Conservation (phyloP, 2,888 invertebrate genomes). For the Desoria tigrina region DNA sequence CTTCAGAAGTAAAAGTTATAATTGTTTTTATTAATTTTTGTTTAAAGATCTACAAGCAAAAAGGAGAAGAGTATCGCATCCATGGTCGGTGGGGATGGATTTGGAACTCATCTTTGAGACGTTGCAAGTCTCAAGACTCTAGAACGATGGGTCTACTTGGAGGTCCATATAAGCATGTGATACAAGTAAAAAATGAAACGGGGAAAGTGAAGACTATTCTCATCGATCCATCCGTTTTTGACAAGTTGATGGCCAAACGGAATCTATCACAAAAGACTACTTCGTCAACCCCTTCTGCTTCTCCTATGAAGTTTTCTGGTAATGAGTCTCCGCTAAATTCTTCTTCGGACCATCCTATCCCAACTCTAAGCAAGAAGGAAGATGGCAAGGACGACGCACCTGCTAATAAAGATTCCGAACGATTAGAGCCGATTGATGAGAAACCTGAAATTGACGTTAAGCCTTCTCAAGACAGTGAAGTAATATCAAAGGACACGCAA, state of each 20-base stretch:
- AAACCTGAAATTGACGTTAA: not conserved
- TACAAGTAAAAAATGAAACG: constrained; percentile 65
- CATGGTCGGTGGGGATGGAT: constrained; percentile 98
- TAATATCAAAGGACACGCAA: no score
- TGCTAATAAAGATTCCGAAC: constrained; percentile 2
- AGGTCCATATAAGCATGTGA: constrained; percentile 74
- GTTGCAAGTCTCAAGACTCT: constrained; percentile 60
- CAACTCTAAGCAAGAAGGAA: constrained; percentile 53
- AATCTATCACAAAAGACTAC: constrained; percentile 54
- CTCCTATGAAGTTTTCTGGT: constrained; percentile 40
- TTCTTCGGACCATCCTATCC: constrained; percentile 55
- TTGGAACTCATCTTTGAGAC: constrained; percentile 72
- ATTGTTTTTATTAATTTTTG: not conserved
- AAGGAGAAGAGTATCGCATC: constrained; percentile 95
- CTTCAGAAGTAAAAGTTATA: not conserved
- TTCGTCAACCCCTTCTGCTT: constrained; percentile 4
- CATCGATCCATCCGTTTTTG: constrained; percentile 73
- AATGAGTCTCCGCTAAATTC: not conserved
- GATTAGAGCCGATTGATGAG: not conserved
- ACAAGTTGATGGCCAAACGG: constrained; percentile 69
- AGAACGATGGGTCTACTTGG: constrained; percentile 65
- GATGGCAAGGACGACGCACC: constrained; percentile 12
- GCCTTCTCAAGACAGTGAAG: not conserved
- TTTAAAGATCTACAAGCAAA: constrained; percentile 82
- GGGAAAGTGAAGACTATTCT: constrained; percentile 68